These are phyloP conservation scores for Pitangus sulphuratus DNA, from an alignment of 2,797 vertebrate genomes.

Conservation along the genomic window DNA sequence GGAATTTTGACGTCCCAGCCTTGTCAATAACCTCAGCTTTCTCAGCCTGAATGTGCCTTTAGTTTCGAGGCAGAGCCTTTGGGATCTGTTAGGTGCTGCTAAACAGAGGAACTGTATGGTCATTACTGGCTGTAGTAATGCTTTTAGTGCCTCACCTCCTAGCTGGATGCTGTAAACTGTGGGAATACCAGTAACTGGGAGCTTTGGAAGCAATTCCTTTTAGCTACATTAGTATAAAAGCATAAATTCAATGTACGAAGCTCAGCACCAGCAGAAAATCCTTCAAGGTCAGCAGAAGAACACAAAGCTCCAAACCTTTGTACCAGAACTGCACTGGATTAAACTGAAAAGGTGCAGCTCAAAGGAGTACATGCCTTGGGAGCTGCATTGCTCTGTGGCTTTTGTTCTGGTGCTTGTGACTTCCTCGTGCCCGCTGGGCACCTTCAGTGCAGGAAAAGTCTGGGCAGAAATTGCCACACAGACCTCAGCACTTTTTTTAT, in stretches of 20 bases:
- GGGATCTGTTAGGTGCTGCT: background rate
- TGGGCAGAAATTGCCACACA: background rate
- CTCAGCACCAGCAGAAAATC: background rate
- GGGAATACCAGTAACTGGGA: background rate
- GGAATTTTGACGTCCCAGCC: background rate
- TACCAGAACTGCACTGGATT: background rate
- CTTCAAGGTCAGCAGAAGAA: background rate
- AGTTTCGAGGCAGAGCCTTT: background rate
- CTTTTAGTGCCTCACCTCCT: background rate
- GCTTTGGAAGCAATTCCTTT: background rate
- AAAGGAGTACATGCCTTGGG: background rate
- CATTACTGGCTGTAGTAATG: background rate
- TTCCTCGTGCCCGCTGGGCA: background rate
- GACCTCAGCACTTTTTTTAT: background rate
- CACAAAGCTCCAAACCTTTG: background rate
- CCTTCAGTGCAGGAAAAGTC: background rate
- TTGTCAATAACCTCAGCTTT: background rate
- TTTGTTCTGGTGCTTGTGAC: constrained; percentile 2
- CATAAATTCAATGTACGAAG: background rate
- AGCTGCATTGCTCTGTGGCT: background rate
- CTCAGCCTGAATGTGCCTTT: background rate
- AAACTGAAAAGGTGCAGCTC: background rate
- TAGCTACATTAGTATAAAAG: background rate
- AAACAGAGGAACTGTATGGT: background rate
- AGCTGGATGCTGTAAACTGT: background rate